phyloP scores from a whole-genome alignment of 2,113 vertebrate species.

The Chionomys nivalis region DNA sequence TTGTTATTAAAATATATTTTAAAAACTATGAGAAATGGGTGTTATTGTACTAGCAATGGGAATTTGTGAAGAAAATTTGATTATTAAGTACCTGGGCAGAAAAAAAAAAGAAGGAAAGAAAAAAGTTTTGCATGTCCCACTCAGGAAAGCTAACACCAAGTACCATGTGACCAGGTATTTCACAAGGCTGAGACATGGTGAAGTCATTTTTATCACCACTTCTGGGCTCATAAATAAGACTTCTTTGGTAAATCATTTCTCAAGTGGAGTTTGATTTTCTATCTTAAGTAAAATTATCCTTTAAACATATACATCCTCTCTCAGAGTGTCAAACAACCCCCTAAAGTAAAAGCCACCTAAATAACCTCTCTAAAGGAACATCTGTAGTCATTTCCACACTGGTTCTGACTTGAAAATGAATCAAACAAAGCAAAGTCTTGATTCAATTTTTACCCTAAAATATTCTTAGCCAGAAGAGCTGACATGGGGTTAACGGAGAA shows the following conservation, averaged over 20 bases:
- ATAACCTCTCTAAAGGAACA: background rate
- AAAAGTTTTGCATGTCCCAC: background rate
- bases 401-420: background rate
- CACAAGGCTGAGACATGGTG: background rate
- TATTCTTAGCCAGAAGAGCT: background rate
- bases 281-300: background rate
- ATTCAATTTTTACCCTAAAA: conserved; percentile 13
- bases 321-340: conserved; percentile 14
- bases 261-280: conserved; percentile 48
- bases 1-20: background rate
- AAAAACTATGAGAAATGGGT: background rate
- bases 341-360: conserved; percentile 36
- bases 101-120: background rate
- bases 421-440: background rate
- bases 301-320: background rate
- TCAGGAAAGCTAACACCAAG: background rate
- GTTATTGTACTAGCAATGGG: background rate
- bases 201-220: background rate
- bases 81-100: background rate
- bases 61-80: background rate
- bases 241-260: conserved; percentile 17
- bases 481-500: background rate
- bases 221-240: conserved; percentile 48
- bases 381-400: background rate
- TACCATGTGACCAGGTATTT: background rate